Conservation (phyloP, 2,113 vertebrate genomes). For the Mobula hypostoma region DNA sequence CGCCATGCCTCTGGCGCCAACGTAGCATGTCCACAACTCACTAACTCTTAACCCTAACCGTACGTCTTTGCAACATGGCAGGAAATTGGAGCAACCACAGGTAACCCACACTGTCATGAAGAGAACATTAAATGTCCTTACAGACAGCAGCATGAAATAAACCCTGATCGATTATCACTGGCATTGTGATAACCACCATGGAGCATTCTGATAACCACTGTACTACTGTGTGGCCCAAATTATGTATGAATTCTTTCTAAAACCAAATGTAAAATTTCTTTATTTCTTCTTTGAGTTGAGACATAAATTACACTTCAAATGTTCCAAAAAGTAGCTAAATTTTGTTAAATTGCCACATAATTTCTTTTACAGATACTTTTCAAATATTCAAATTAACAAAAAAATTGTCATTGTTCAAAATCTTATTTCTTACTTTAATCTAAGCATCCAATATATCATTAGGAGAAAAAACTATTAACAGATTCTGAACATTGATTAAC, state of each 20-base stretch:
- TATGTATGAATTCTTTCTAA: not conserved
- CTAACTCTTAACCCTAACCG: no score
- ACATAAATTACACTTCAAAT: not conserved
- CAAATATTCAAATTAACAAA: not conserved
- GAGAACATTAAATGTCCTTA: no score
- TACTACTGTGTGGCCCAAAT: not conserved
- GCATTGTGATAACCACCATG: no score
- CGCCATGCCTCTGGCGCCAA: no score
- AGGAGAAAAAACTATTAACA: not conserved
- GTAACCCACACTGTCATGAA: no score
- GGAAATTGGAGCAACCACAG: no score
- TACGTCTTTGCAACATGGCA: no score
- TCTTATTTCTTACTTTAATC: not conserved
- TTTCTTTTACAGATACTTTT: not conserved
- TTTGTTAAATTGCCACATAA: not conserved
- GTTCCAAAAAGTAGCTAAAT: not conserved
- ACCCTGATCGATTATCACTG: no score
- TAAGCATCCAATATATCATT: not conserved
- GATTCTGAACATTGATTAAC: not conserved
- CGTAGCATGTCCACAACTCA: no score
- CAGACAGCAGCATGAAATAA: no score
- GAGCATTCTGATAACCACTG: not conserved
- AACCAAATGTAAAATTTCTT: not conserved
- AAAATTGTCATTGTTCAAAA: not conserved
- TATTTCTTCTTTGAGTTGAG: not conserved